These are phyloP conservation scores for Danio choprae DNA, from an alignment of 2,797 vertebrate species.

Conservation along the genomic window DNA sequence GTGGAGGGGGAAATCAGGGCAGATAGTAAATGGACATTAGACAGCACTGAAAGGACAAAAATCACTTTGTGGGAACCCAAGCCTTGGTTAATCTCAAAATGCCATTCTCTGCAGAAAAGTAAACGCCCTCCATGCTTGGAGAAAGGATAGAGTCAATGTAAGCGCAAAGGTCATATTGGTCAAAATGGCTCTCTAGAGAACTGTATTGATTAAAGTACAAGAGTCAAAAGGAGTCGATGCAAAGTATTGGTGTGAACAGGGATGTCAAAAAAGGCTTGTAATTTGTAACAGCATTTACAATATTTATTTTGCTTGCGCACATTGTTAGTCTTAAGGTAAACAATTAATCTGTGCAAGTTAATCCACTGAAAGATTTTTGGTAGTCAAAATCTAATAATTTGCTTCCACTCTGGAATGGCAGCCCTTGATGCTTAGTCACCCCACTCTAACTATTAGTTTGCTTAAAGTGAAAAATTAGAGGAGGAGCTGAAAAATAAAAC, in stretches of 20 bases:
- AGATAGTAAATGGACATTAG: constrained; percentile 75
- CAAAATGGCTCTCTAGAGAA: constrained; percentile 9
- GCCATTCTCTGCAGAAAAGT: neutral
- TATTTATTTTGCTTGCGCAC: no score
- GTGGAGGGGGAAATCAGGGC: constrained; percentile 71
- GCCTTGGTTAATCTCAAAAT: constrained; percentile 63
- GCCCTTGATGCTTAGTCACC: no score
- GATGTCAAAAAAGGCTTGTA: neutral
- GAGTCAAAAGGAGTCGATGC: neutral
- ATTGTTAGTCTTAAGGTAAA: no score
- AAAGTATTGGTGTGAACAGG: neutral
- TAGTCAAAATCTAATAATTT: no score
- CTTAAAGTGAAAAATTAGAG: no score
- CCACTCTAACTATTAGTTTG: no score
- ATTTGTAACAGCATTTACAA: no score
- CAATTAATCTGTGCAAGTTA: no score
- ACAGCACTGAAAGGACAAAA: constrained; percentile 80
- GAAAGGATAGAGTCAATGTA: neutral
- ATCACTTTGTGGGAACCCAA: constrained; percentile 77
- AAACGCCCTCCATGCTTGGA: constrained; percentile 11
- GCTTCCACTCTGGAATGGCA: no score
- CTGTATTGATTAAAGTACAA: constrained; percentile 13
- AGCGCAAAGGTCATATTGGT: neutral
- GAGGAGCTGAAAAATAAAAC: no score
- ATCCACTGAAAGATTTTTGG: no score